A percentile compares a stretch with the other conserved stretches of the same genome.
Evolutionary conservation across 2,797 vertebrate genomes (phyloP).

Genomic region (Netta rufina): DNA sequence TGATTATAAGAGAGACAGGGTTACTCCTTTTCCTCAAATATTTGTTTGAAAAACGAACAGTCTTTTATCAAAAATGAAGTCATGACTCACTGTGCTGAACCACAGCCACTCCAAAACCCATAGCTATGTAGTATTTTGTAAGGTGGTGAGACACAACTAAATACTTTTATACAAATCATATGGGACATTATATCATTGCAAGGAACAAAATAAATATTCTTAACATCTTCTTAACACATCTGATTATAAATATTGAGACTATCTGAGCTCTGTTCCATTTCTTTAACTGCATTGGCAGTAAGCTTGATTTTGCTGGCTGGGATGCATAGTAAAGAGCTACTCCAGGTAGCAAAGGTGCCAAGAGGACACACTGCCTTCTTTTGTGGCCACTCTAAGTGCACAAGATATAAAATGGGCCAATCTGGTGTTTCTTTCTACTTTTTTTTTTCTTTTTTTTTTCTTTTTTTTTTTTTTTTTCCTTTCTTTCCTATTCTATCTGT

Average conservation of each 20-base stretch:
- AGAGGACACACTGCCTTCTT: not conserved
- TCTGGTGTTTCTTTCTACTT: not conserved
- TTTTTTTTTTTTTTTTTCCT: not conserved
- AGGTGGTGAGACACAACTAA: not conserved
- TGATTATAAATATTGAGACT: not conserved
- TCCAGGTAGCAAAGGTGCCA: not conserved
- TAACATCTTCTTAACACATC: not conserved
- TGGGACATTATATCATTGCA: not conserved
- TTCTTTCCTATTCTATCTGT: not conserved
- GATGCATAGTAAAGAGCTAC: not conserved
- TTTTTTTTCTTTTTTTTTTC: not conserved
- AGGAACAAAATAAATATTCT: not conserved
- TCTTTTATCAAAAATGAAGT: conserved; percentile 23
- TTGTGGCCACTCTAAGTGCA: not conserved
- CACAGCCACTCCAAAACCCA: not conserved
- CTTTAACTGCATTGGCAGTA: not conserved
- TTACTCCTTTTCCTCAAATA: not conserved
- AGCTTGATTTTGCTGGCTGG: not conserved
- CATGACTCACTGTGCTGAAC: not conserved
- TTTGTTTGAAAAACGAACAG: not conserved
- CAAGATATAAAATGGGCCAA: not conserved
- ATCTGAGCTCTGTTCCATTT: not conserved
- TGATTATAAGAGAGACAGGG: not conserved
- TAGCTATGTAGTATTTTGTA: not conserved
- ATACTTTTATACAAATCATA: not conserved